Base-by-base conservation (phyloP, 1,140 invertebrate species). In the Lepidurus couesii region DNA sequence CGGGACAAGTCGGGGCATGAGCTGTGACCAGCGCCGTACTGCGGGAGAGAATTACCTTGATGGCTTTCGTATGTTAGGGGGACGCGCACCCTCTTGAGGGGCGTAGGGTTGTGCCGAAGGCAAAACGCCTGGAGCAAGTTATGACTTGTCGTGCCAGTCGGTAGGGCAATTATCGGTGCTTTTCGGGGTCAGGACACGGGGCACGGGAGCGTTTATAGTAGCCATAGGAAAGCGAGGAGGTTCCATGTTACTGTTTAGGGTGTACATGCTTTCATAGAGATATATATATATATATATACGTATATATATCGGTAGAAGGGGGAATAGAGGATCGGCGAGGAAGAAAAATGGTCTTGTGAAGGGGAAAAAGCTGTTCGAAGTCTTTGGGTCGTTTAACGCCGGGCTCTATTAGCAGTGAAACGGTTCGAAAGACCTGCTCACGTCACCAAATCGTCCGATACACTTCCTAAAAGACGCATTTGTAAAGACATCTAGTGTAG, bases 81-180 rank as follows among this genome's bases (percentile, higher is more conserved):
- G 34, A 34, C 34, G 2, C 4, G 3, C 34, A 34, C 3, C 34
- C 34, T 2, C 34, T 34, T 34, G 34, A 3, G 13, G 53, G 45
- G 53, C 16, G 53, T 21, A 7, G 53, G 16, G 53, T 21, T 65
- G 53, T 65, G 53, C 13, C 53, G 53, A 16, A 65, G 53, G 53
- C 53, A 21, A 65, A 65, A 65, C 53, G 53, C n/a, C 21, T 65
- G 53, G 53, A 21, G n/a, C 53, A 65, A 65, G 53, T 65, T 65
- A 65, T 65, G 53, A 65, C 53, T 65, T 21, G 53, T 65, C 53
- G 53, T 65, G 53, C 53, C 53, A 65, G 53, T 65, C 53, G 8
- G 53, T 65, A 65, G 53, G 53, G 53, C 53, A 65, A 65, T 65
- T 65, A 65, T 65, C 53, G 53, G 53, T 65, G 53, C 53, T 65